Evolutionary conservation across 2,888 invertebrate species (phyloP), one percentile per base, ranked within the genome.

Genomic region (Perdita meconis): DNA sequence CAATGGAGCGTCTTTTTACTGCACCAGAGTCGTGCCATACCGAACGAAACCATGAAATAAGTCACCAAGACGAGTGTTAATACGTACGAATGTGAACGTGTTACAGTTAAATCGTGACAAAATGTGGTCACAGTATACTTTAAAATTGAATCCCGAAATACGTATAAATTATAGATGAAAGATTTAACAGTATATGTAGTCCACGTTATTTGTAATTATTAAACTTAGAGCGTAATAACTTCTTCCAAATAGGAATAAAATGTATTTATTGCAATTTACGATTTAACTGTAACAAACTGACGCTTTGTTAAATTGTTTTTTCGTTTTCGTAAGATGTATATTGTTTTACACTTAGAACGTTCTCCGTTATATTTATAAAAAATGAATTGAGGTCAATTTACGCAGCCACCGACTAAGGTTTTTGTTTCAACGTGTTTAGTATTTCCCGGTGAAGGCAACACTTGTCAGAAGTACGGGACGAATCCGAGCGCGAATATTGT

Each of bases 11-110:
- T 36, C 36, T 78, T 53, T 44, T 38, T 34, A 59, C 42, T 1
- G 68, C 68, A 71, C 60, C 34, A 47, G 26, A 22, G 24, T 59
- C 30, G 82, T 82, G 83, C 77, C 77, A 83, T 80, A 73, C n/a
- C 5, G 19, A 56, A 44, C 26, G 12, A 71, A 24, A 51, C 26
- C 34, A 24, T 6, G 16, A 34, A 53, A 22, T 5, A 13, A 59
- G 4, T 16, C n/a, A 38, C 30, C 26, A 24, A 26, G 22, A 40
- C 59, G 47, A 55, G 50, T 40, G 55, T 60, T n/a, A n/a, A n/a
- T n/a, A n/a, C 57, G 47, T 19, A 26, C 55, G 10, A 10, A 16
- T 22, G 47, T 19, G 2, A 47, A 47, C 10, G 19, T 10, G 19
- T 47, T 4, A 19, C 47, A 22, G 47, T 47, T 1, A 19, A 47